Percentiles rank a stretch among this genome's conserved stretches.
Conservation (phyloP, 2,113 vertebrate genomes). For the Zeus faber region DNA sequence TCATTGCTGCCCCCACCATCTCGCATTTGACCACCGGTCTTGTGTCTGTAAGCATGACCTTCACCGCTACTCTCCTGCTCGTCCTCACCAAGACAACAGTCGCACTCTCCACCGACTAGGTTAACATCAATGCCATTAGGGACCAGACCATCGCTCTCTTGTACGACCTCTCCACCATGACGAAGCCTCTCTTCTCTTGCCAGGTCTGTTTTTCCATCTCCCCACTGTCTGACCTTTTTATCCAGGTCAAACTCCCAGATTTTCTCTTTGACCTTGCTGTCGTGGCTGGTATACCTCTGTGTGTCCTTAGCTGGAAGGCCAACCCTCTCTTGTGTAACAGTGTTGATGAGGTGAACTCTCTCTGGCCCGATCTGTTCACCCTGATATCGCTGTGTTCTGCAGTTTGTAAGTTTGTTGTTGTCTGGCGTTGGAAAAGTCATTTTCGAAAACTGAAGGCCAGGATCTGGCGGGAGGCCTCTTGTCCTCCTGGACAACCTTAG, state of each 20-base stretch:
- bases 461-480: constrained; percentile 1
- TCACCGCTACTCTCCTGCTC: background rate
- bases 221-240: background rate
- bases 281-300: background rate
- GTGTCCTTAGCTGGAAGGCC: background rate
- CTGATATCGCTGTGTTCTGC: background rate
- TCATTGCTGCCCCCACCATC: no score
- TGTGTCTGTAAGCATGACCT: no score
- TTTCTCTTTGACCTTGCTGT: background rate
- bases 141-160: background rate
- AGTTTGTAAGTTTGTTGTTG: background rate
- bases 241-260: background rate
- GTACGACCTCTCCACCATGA: background rate
- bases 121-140: no score
- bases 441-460: background rate
- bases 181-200: background rate
- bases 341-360: background rate
- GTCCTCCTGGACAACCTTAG: background rate
- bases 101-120: background rate
- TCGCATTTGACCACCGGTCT: no score
- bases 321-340: background rate
- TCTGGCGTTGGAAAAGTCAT: background rate
- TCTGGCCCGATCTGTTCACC: background rate
- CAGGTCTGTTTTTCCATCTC: background rate
- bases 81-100: background rate